Conservation (phyloP, 2,888 invertebrate genomes). For the Tenodera sinensis region DNA sequence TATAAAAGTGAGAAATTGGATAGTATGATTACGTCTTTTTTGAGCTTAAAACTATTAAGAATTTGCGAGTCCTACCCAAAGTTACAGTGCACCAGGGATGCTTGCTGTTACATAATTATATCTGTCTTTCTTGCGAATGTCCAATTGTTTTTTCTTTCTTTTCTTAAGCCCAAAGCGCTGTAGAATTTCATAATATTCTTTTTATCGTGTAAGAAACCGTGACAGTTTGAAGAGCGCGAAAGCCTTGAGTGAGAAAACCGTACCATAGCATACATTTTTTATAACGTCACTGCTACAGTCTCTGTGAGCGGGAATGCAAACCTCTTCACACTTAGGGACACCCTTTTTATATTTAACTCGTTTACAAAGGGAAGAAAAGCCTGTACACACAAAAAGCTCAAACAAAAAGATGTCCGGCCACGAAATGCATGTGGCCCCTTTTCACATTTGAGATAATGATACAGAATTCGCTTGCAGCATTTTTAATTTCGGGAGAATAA, state of each 20-base stretch:
- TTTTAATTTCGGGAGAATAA: too few species aligned
- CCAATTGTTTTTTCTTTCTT: not conserved
- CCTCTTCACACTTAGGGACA: not conserved
- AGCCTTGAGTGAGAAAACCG: not conserved
- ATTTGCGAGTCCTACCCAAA: too few species aligned
- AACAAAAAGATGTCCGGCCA: not conserved
- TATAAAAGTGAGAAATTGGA: too few species aligned
- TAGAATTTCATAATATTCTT: not conserved
- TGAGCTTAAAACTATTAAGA: too few species aligned
- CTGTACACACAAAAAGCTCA: not conserved
- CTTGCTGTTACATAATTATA: too few species aligned
- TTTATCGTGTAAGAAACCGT: not conserved
- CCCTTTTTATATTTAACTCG: not conserved
- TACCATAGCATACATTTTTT: not conserved
- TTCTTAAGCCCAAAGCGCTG: not conserved
- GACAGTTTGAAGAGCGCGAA: not conserved
- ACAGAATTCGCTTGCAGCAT: too few species aligned
- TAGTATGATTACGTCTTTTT: too few species aligned
- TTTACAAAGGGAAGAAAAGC: not conserved
- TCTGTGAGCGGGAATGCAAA: not conserved
- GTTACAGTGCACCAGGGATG: too few species aligned
- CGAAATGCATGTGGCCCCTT: not conserved
- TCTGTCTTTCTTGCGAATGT: too few species aligned
- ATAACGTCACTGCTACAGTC: not conserved
- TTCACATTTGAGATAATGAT: not conserved